These are phyloP conservation scores for Neotoma lepida DNA, from an alignment of 2,113 vertebrate genomes.

Conservation along the genomic window DNA sequence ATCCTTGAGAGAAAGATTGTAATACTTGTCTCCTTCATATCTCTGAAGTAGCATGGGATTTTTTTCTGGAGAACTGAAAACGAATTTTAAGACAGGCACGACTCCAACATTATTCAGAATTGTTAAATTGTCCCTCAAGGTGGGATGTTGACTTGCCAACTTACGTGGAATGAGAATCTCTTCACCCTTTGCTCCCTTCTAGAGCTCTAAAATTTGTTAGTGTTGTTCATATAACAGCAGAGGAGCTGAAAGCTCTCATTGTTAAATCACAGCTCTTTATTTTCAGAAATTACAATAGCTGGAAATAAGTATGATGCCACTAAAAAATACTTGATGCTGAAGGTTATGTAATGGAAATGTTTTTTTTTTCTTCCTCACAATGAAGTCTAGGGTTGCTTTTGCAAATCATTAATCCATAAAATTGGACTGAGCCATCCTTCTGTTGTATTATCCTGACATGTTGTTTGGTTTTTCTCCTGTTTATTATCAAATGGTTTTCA, in stretches of 20 bases:
- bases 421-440: neutral
- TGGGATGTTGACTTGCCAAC: neutral
- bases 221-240: neutral
- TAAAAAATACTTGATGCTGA: conserved; percentile 48
- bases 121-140: conserved; percentile 1
- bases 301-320: conserved; percentile 31
- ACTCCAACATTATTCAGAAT: neutral
- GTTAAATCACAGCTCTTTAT: neutral
- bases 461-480: neutral
- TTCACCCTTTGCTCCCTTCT: neutral
- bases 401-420: conserved; percentile 57
- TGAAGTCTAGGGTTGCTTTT: conserved; percentile 11
- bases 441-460: neutral
- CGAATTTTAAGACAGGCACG: neutral
- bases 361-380: conserved; percentile 45
- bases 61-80: neutral
- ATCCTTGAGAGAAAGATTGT: neutral
- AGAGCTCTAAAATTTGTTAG: neutral
- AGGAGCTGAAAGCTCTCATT: neutral
- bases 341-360: conserved; percentile 48
- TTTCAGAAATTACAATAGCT: conserved; percentile 33
- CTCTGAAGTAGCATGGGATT: neutral
- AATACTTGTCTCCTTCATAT: neutral
- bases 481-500: neutral
- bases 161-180: neutral